Conservation (phyloP, 2,797 vertebrate genomes). For the Enteromius fasciolatus region DNA sequence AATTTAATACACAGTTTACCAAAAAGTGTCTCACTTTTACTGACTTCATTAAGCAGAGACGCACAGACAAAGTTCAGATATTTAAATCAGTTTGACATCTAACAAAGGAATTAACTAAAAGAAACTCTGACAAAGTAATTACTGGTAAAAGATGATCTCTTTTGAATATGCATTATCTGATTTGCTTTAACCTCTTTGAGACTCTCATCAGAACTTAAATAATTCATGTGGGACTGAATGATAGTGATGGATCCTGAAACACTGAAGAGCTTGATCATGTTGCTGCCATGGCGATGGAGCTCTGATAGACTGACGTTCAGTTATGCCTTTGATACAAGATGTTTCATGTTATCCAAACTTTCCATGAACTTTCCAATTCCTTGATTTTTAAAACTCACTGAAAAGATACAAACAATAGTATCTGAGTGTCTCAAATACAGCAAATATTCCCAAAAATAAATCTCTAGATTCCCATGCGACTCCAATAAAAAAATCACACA, state of each 20-base stretch:
- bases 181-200: neutral
- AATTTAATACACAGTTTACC: neutral
- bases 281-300: constrained; percentile 18
- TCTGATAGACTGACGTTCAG: constrained; percentile 22
- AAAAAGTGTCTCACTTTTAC: neutral
- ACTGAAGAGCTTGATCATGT: constrained; percentile 2
- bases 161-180: neutral
- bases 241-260: constrained; percentile 7
- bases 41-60: neutral
- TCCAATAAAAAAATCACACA: neutral
- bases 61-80: neutral
- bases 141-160: neutral
- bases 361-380: neutral
- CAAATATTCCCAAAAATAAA: neutral
- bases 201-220: constrained; percentile 9
- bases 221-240: constrained; percentile 13
- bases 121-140: neutral
- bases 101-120: neutral
- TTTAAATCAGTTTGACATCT: neutral
- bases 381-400: neutral
- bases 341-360: neutral
- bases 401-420: neutral
- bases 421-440: neutral
- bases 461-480: neutral
- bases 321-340: neutral